Evolutionary conservation across 2,888 invertebrate genomes (phyloP).

Genomic region (Drosophila fulvimacula): DNA sequence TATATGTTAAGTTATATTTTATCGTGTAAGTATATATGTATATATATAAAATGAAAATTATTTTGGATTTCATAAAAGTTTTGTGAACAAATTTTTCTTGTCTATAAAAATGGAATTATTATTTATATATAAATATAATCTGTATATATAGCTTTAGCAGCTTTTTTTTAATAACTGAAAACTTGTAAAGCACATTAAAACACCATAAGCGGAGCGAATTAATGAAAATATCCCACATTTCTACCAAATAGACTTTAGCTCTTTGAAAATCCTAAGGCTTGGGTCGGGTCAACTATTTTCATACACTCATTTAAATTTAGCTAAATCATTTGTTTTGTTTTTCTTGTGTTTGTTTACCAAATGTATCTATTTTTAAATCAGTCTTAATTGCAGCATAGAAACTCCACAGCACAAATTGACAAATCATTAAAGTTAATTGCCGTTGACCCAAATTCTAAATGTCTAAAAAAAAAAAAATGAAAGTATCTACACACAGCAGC

Average conservation of each 20-base stretch:
- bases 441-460: conserved; percentile 11
- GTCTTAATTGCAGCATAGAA: conserved; percentile 10
- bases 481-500: conserved; percentile 18
- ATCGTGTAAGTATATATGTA: no score
- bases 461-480: conserved; percentile 4
- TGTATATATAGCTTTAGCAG: not conserved
- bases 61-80: no score
- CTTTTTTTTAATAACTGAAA: not conserved
- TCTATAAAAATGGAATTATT: no score
- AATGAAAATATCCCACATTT: not conserved
- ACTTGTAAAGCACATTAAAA: not conserved
- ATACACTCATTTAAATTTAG: not conserved
- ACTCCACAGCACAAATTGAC: not conserved
- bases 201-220: not conserved
- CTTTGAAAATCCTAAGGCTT: not conserved
- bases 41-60: no score
- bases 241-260: no score
- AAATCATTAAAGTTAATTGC: conserved; percentile 14
- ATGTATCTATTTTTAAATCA: not conserved
- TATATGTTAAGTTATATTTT: no score
- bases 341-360: not conserved
- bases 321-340: not conserved
- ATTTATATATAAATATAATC: not conserved
- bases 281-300: not conserved
- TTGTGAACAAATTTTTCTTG: no score